A percentile compares a stretch with the other conserved stretches of the same genome.
Evolutionary conservation across 2,113 vertebrate species (phyloP).

Genomic region (Ia io): DNA sequence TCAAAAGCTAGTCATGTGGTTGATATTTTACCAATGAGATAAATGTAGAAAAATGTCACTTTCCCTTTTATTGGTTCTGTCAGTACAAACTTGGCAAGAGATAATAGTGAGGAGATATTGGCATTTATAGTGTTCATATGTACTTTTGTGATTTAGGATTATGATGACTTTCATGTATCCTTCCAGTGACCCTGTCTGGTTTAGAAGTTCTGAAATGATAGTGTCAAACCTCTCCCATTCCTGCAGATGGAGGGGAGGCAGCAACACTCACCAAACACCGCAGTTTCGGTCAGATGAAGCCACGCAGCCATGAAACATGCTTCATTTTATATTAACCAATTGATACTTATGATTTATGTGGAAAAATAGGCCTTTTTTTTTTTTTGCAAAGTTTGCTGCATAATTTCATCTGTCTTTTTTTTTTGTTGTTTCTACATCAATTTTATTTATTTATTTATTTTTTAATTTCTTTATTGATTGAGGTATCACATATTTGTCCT

Average conservation of each 20-base stretch:
- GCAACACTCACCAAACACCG: background rate
- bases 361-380: background rate
- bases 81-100: constrained; percentile 60
- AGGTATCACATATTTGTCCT: no score
- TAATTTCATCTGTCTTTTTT: background rate
- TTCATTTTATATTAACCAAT: constrained; percentile 35
- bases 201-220: constrained; percentile 48
- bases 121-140: constrained; percentile 39
- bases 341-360: constrained; percentile 29
- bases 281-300: constrained; percentile 24
- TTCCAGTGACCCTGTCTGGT: constrained; percentile 43
- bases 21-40: constrained; percentile 64
- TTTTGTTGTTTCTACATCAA: no score
- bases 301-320: background rate
- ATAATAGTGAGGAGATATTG: constrained; percentile 48
- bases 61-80: constrained; percentile 58
- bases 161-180: constrained; percentile 40
- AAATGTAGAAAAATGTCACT: constrained; percentile 57
- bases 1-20: constrained; percentile 29
- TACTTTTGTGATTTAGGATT: constrained; percentile 48
- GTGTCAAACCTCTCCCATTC: background rate
- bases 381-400: constrained; percentile 17
- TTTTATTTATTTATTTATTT: no score
- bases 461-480: no score
- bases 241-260: constrained; percentile 32